Conservation (phyloP, 1,140 invertebrate genomes). For the Musca domestica region DNA sequence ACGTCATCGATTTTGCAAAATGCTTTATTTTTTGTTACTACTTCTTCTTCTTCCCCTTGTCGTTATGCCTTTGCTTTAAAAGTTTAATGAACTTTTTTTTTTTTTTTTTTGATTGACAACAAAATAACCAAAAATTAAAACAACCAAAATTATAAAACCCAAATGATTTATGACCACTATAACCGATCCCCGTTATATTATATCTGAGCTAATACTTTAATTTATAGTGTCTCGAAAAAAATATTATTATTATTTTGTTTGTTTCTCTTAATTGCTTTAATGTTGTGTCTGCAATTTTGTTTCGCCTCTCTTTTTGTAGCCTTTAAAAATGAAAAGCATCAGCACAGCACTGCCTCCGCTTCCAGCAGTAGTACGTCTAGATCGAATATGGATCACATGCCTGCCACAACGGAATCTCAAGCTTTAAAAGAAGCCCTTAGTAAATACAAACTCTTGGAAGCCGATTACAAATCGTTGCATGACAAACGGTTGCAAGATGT, state of each 20-base stretch:
- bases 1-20: no score
- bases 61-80: not conserved
- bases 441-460: constrained; percentile 61
- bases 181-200: not conserved
- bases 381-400: constrained; percentile 46
- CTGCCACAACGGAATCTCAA: constrained; percentile 60
- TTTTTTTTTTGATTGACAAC: not conserved
- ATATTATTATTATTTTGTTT: not conserved
- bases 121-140: no score
- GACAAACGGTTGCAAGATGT: constrained; percentile 74
- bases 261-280: not conserved
- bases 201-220: not conserved
- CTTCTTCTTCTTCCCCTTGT: not conserved
- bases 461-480: constrained; percentile 68
- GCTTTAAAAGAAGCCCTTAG: constrained; percentile 62
- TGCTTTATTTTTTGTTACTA: no score
- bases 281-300: no score
- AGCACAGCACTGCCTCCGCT: constrained; percentile 22
- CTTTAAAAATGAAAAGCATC: constrained; percentile 26
- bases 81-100: constrained; percentile 14
- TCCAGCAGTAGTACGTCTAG: constrained; percentile 34
- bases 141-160: no score
- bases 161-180: no score
- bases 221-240: not conserved
- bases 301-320: constrained; percentile 5